These are phyloP conservation scores for Drosophila elegans DNA, from an alignment of 1,140 invertebrate species.

Conservation along the genomic window DNA sequence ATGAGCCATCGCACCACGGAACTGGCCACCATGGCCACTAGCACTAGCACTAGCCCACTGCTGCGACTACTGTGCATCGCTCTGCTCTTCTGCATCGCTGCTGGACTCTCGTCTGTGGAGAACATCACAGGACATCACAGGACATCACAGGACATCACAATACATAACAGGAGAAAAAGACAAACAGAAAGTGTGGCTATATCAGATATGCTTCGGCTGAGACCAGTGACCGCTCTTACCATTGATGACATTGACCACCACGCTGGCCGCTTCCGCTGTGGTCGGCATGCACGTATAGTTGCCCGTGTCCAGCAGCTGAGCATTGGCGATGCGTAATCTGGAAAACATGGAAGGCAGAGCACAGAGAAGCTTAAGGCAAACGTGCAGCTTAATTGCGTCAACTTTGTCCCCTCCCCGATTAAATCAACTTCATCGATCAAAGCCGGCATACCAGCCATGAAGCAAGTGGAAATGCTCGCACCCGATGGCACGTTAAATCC, in stretches of 20 bases:
- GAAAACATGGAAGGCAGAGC: constrained; percentile 34
- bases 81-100: constrained; percentile 92
- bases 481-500: constrained; percentile 27
- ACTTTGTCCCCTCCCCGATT: constrained; percentile 26
- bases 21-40: constrained; percentile 56
- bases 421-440: constrained; percentile 77
- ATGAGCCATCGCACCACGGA: constrained; percentile 70
- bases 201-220: constrained; percentile 2
- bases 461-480: constrained; percentile 57
- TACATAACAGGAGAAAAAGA: not conserved
- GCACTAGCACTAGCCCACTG: constrained; percentile 21
- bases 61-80: constrained; percentile 32
- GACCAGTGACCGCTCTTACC: constrained; percentile 86
- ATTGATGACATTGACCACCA: constrained; percentile 95
- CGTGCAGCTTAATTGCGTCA: constrained; percentile 22
- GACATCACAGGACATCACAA: too few species aligned
- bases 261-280: constrained; percentile 91
- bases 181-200: constrained; percentile 4
- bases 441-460: constrained; percentile 48
- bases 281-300: constrained; percentile 95
- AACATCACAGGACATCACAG: not conserved
- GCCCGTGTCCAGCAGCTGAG: constrained; percentile 90
- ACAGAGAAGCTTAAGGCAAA: constrained; percentile 43
- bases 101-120: constrained; percentile 91
- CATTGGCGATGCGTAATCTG: constrained; percentile 90